These are phyloP conservation scores for Rattus norvegicus DNA, from an alignment of 2,113 vertebrate genomes.

Conservation along the genomic window DNA sequence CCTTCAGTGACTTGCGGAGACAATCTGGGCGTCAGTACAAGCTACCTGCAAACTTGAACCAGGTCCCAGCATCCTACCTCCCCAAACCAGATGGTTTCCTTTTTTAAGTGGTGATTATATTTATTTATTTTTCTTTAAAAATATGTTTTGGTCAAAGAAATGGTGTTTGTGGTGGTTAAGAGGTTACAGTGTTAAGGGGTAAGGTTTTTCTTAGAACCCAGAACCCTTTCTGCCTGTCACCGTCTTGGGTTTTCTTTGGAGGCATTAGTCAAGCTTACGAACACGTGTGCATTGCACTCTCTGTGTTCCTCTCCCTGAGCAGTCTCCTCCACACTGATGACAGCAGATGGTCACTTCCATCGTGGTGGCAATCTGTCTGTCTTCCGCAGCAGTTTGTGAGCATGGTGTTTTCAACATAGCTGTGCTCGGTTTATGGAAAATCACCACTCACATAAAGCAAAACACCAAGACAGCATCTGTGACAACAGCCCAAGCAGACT, in stretches of 20 bases:
- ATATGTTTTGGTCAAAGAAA: constrained; percentile 10
- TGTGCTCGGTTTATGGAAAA: constrained; percentile 40
- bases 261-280: neutral
- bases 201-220: neutral
- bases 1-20: neutral
- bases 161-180: neutral
- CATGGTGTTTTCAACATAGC: neutral
- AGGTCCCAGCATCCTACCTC: neutral
- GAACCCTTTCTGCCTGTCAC: neutral
- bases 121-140: constrained; percentile 27
- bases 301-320: neutral
- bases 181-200: neutral
- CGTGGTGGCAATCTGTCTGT: neutral
- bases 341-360: constrained; percentile 25
- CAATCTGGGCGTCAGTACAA: neutral
- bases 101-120: neutral
- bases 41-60: neutral
- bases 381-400: neutral
- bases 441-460: constrained; percentile 20
- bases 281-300: neutral
- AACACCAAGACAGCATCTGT: constrained; percentile 18
- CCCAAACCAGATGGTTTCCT: neutral
- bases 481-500: neutral
- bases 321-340: neutral
- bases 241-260: neutral